Evolutionary conservation across 2,888 invertebrate genomes (phyloP).

Genomic region (Sturmia bella): DNA sequence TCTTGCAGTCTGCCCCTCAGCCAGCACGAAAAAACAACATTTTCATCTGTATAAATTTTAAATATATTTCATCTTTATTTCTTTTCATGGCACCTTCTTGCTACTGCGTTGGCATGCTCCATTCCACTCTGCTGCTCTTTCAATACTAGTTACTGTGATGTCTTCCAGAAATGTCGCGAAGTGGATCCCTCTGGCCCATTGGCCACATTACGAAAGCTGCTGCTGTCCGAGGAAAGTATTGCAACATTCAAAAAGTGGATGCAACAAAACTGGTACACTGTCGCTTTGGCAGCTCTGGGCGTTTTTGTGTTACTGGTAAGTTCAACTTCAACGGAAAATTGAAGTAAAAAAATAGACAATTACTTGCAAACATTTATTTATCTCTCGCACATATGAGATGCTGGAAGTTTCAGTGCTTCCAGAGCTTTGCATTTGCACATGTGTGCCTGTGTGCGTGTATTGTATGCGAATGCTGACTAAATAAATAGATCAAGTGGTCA

Average conservation of each 20-base stretch:
- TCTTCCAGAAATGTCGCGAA: constrained; percentile 91
- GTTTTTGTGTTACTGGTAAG: constrained; percentile 92
- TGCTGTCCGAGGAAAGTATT: constrained; percentile 94
- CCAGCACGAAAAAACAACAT: constrained; percentile 12
- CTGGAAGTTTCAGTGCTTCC: neutral
- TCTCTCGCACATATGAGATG: constrained; percentile 18
- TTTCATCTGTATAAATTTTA: constrained; percentile 8
- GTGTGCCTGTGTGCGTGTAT: neutral
- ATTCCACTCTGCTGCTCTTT: neutral
- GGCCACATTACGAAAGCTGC: constrained; percentile 92
- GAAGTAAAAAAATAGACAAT: constrained; percentile 10
- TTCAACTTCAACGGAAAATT: constrained; percentile 72
- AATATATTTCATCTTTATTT: constrained; percentile 56
- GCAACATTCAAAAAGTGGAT: constrained; percentile 94
- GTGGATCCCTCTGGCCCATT: constrained; percentile 96
- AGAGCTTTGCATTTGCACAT: neutral
- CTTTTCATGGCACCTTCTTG: constrained; percentile 19
- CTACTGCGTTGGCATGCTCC: neutral
- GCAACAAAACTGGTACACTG: constrained; percentile 94
- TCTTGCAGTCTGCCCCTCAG: constrained; percentile 48
- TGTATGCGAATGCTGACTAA: neutral
- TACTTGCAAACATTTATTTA: constrained; percentile 28
- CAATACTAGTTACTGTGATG: constrained; percentile 84
- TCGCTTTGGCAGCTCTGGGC: constrained; percentile 88
- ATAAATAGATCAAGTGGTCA: constrained; percentile 52